Percentiles rank a stretch among this genome's conserved stretches.
phyloP scores from a whole-genome alignment of 2,797 vertebrate species.

The Vultur gryphus region DNA sequence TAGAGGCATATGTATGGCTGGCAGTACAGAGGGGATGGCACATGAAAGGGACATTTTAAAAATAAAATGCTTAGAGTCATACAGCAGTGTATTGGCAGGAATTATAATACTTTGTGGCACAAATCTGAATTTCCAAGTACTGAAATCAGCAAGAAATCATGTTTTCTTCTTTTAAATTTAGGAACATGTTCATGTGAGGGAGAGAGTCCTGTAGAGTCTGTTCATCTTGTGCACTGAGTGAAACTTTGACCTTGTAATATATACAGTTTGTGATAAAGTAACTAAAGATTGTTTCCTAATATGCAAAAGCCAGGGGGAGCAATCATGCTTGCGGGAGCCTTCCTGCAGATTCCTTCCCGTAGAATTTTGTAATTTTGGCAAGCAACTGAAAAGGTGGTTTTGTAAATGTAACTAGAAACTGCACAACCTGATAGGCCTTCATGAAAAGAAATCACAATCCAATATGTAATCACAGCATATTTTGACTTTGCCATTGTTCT shows the following conservation, averaged over 20 bases:
- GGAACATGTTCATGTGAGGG: background rate
- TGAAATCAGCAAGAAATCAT: background rate
- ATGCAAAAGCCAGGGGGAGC: background rate
- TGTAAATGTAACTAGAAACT: background rate
- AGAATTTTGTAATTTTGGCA: background rate
- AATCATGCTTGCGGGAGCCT: background rate
- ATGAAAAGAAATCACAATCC: background rate
- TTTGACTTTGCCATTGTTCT: background rate
- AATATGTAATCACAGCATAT: rapidly evolving
- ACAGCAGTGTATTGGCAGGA: background rate
- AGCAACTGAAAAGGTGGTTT: background rate
- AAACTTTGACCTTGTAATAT: background rate
- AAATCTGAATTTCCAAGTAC: background rate
- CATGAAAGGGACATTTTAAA: background rate
- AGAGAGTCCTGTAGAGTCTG: background rate
- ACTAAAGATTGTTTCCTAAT: background rate
- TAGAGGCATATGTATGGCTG: background rate
- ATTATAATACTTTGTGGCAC: background rate
- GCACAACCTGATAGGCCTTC: background rate
- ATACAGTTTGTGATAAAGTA: background rate
- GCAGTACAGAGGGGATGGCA: background rate
- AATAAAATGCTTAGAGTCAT: background rate
- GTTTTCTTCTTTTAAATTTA: background rate
- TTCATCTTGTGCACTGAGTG: background rate
- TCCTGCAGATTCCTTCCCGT: background rate